These are phyloP conservation scores for Isotomurus palustris DNA, from an alignment of 2,888 invertebrate genomes.

Conservation along the genomic window DNA sequence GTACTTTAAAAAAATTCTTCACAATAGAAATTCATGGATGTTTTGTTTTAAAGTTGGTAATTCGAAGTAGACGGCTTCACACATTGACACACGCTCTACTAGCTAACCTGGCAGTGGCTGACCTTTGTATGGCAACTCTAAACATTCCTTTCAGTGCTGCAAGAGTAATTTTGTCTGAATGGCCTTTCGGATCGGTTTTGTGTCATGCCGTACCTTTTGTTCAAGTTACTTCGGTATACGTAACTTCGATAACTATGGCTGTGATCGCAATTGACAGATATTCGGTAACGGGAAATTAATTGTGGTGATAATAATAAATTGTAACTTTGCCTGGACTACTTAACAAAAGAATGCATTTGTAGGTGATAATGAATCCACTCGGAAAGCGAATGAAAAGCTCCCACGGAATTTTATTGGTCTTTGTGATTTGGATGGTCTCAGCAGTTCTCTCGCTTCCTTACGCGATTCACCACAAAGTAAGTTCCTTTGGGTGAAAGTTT, in stretches of 20 bases:
- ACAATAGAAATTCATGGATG: background rate
- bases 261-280: slow-evolving; percentile 52
- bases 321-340: no score
- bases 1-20: background rate
- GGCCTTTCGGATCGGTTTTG: slow-evolving; percentile 52
- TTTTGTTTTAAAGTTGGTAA: slow-evolving; percentile 49
- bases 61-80: slow-evolving; percentile 54
- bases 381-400: slow-evolving; percentile 50
- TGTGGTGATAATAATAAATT: background rate
- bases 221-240: slow-evolving; percentile 51
- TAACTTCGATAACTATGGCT: slow-evolving; percentile 52
- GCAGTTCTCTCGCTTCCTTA: slow-evolving; percentile 50
- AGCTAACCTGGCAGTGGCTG: slow-evolving; percentile 55
- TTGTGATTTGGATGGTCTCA: slow-evolving; percentile 50
- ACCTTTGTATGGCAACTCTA: slow-evolving; percentile 49
- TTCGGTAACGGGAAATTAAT: slow-evolving; percentile 47
- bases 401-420: slow-evolving; percentile 49
- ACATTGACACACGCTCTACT: slow-evolving; percentile 57
- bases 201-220: slow-evolving; percentile 52
- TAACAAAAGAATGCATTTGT: background rate
- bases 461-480: slow-evolving; percentile 49
- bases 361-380: slow-evolving; percentile 51
- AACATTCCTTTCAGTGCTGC: slow-evolving; percentile 53
- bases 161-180: slow-evolving; percentile 50
- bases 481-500: slow-evolving; percentile 13